Base-by-base conservation (phyloP, 2,888 invertebrate genomes). In the Linnaemya tessellans region DNA sequence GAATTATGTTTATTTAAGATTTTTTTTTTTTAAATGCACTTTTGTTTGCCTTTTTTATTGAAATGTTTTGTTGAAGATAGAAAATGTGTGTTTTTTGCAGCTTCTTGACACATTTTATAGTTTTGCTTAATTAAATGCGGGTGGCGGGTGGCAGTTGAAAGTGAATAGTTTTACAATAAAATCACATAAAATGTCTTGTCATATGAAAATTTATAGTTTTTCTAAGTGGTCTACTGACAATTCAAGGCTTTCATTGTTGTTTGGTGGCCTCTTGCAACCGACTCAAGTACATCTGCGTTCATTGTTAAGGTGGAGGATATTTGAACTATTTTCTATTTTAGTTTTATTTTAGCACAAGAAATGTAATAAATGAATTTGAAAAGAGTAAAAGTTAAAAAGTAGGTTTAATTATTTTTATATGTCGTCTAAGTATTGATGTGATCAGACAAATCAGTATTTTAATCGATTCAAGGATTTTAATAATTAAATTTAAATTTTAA, bases 241-340 rank as follows among this genome's bases (percentile, higher is more conserved):
- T 65, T 85, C 70, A 82, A 85, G 85, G 85, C 75, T 85, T 75
- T 75, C 73, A 73, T 78, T 77, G 67, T 77, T 62, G 15, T 67
- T 22, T 73, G 67, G 13, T 54, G 15, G 30, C 15, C 11, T 46
- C 25, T 60, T 30, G 25, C 38, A 58, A 38, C 13, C 5, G 8
- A 41, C 25, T 54, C 74, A 68, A 67, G 68, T 75, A 20, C 41
- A 81, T 67, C 13, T 43, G 25, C 13, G 56, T 51, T 30, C 41
- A 70, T 56, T 43, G 43, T 56, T 64, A 58, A 58, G 35, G 56
- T 65, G 38, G 56, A 46, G 22, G 2, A 54, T 35, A 35, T 65
- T 49, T 22, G 20, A 43, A 38, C n/a, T 13, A 30, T 74, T 38
- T 7, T 18, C 3, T n/a, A n/a, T 22, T 51, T 67, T 41, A 30